Conservation (phyloP, 2,888 invertebrate genomes). For the Morinoia aosen region DNA sequence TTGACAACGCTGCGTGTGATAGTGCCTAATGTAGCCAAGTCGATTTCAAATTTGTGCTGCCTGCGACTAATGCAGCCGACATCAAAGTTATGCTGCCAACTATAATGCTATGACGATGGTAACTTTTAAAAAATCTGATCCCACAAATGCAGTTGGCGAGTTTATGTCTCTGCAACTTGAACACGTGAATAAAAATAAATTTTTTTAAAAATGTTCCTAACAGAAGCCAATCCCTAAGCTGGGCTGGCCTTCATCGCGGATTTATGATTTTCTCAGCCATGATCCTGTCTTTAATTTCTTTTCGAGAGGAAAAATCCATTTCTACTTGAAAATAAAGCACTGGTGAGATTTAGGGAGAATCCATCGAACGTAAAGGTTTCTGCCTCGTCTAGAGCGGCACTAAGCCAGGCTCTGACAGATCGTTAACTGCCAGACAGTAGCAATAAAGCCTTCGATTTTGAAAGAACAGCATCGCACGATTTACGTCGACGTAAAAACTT, state of each 20-base stretch:
- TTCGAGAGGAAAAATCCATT: not conserved
- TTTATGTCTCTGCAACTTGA: not conserved
- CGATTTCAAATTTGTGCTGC: too few species aligned
- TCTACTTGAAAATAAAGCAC: not conserved
- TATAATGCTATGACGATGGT: too few species aligned
- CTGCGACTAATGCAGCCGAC: too few species aligned
- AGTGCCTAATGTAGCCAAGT: too few species aligned
- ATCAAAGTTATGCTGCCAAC: too few species aligned
- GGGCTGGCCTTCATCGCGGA: not conserved
- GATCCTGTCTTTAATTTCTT: not conserved
- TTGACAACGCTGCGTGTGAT: too few species aligned
- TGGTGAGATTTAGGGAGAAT: not conserved
- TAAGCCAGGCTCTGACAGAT: not conserved
- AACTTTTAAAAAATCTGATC: too few species aligned
- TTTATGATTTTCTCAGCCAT: not conserved
- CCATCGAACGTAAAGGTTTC: not conserved
- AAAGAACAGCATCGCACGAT: not conserved
- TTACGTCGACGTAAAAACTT: not conserved
- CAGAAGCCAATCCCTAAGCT: not conserved
- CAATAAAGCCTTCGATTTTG: not conserved
- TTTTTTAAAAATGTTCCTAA: not conserved
- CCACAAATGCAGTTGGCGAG: not conserved
- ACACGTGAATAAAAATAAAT: not conserved
- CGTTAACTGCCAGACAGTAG: not conserved
- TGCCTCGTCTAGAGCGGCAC: not conserved